Base-by-base conservation (phyloP, 2,113 vertebrate genomes). In the Pedetes capensis region DNA sequence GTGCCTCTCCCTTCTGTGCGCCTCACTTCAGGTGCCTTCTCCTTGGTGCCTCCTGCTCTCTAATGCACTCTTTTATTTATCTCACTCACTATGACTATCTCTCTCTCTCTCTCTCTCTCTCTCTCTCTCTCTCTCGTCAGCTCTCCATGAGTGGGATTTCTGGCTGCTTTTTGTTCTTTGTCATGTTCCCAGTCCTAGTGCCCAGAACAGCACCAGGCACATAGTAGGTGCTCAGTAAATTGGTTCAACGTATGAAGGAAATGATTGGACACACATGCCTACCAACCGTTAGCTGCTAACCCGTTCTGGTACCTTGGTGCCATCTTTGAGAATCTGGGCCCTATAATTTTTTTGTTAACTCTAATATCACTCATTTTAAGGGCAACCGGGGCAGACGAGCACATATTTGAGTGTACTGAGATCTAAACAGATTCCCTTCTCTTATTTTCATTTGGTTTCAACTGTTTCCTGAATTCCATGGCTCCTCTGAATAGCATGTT, bases 21-120 rank as follows among this genome's bases (percentile, higher is more conserved):
- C 16, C 3, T 68, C 23, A 16, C 49, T 13, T 8, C 47, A 66
- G 5, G 17, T 37, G n/a, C 13, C 44, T 74, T 34, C 9, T 49
- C 18, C 55, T 63, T 16, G 6, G 29, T 13, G 1, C 27, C 61
- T 37, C 32, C 37, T 18, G 16, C 3, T 3, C 29, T 8, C 39
- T 37, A 6, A 83, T 0, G 0, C 5, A 29, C 39, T 14, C 10
- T 5, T 61, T 64, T 34, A 27, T n/a, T 63, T 4, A n/a, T 53
- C 68, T 44, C 8, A 12, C 47, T 72, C 25, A 87, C 14, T 1
- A 68, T n/a, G 12, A 61, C 85, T 49, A 27, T 22, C 37, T 63
- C 53, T 18, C 27, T 64, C 66, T 18, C 27, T 64, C 66, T n/a
- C n/a, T 1, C n/a, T 32, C 37, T 44, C 11, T 44, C 69, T 72